Conservation (phyloP, 2,888 invertebrate species). For the Chaitophorus viminalis region DNA sequence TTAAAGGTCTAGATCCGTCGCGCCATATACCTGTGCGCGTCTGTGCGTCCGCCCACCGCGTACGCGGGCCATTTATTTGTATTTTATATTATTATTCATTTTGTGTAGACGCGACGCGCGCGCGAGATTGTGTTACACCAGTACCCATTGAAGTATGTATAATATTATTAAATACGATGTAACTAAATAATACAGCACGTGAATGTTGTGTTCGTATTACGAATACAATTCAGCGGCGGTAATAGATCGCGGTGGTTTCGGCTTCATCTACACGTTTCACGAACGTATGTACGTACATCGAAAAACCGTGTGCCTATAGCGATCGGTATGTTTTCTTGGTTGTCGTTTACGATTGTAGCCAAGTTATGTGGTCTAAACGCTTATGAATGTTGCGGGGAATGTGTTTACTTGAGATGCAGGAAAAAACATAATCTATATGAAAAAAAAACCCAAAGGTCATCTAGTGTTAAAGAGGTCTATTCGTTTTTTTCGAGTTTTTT, state of each 20-base stretch:
- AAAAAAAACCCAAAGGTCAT: slow-evolving; percentile 25
- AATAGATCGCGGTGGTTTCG: too few species aligned
- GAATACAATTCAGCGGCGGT: too few species aligned
- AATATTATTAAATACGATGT: slow-evolving; percentile 11
- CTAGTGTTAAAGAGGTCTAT: neutral
- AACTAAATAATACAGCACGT: too few species aligned
- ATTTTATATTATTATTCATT: slow-evolving; percentile 11
- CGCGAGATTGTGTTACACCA: slow-evolving; percentile 40
- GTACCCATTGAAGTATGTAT: neutral
- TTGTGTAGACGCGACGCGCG: neutral
- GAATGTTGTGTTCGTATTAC: too few species aligned
- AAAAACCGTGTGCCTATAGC: too few species aligned
- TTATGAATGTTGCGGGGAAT: too few species aligned
- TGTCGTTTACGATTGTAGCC: too few species aligned
- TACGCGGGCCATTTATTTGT: slow-evolving; percentile 33
- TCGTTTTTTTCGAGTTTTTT: slow-evolving; percentile 5
- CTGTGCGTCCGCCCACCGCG: neutral
- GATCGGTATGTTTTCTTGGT: too few species aligned
- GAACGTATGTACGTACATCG: too few species aligned
- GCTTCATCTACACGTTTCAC: too few species aligned
- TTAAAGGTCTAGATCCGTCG: slow-evolving; percentile 57
- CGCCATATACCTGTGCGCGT: slow-evolving; percentile 45
- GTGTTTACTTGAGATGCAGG: too few species aligned
- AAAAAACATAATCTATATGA: neutral
- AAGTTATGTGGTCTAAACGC: too few species aligned